Conservation (phyloP, 1,140 invertebrate genomes). For the Limonius californicus region DNA sequence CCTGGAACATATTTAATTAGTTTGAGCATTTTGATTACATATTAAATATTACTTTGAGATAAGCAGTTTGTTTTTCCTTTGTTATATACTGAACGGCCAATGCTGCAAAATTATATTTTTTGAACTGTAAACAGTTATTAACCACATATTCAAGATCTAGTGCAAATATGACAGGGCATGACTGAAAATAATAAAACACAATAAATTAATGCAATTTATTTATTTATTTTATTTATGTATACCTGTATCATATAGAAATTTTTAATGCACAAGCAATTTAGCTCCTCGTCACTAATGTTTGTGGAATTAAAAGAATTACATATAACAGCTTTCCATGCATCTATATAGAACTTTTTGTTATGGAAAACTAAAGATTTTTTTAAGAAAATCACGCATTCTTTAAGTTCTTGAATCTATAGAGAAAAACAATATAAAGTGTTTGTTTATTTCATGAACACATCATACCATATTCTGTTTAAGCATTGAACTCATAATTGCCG, state of each 20-base stretch:
- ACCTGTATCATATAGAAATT: background rate
- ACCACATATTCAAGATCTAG: slow-evolving; percentile 14
- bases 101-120: slow-evolving; percentile 17
- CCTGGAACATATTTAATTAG: background rate
- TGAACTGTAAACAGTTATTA: slow-evolving; percentile 9
- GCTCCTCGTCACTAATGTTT: background rate
- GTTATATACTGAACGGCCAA: slow-evolving; percentile 17
- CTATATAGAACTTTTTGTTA: slow-evolving; percentile 25
- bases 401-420: slow-evolving; percentile 31
- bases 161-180: slow-evolving; percentile 20
- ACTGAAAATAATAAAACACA: slow-evolving; percentile 17
- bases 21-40: background rate
- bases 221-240: background rate
- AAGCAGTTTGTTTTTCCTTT: slow-evolving; percentile 1
- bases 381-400: slow-evolving; percentile 32
- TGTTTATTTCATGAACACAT: background rate
- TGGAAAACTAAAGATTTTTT: slow-evolving; percentile 20
- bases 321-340: background rate
- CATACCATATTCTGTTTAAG: background rate
- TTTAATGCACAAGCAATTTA: background rate
- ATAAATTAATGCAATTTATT: background rate
- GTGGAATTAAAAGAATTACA: background rate
- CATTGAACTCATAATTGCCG: slow-evolving; percentile 26
- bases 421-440: background rate
- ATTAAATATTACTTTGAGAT: slow-evolving; percentile 16